Percentiles rank a stretch among this genome's conserved stretches.
phyloP scores from a whole-genome alignment of 2,113 vertebrate genomes.

The Pelodiscus sinensis region DNA sequence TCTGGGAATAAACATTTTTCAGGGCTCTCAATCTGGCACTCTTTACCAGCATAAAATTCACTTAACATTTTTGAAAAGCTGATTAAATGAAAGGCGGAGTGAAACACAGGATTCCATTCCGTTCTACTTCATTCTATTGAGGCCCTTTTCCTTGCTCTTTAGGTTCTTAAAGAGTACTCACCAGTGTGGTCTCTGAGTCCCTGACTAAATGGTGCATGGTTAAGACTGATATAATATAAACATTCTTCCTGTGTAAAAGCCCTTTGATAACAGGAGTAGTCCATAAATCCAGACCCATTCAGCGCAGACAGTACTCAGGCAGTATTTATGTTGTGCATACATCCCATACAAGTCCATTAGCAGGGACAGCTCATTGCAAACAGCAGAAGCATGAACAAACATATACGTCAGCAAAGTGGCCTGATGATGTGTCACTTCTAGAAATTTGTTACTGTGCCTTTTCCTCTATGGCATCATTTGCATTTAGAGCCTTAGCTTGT shows the following conservation, averaged over 20 bases:
- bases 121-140: slow-evolving; percentile 7
- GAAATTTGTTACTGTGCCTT: neutral
- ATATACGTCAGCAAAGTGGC: slow-evolving; percentile 12
- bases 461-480: neutral
- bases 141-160: neutral
- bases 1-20: neutral
- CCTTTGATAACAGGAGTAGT: neutral
- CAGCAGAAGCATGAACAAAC: slow-evolving; percentile 12
- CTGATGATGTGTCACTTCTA: neutral
- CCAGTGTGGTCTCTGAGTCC: neutral
- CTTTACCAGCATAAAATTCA: neutral
- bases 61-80: neutral
- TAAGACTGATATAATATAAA: slow-evolving; percentile 5
- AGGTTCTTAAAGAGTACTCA: neutral
- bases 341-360: neutral
- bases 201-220: slow-evolving; percentile 15
- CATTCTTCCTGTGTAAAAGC: neutral
- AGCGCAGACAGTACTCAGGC: rapidly evolving
- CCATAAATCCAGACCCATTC: slow-evolving; percentile 31
- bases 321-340: neutral
- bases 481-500: slow-evolving; percentile 4
- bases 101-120: neutral
- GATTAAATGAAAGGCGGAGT: neutral
- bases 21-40: neutral
- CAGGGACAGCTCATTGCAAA: slow-evolving; percentile 11